Base-by-base conservation (phyloP, 2,888 invertebrate species). In the Pandemis cinnamomeana region DNA sequence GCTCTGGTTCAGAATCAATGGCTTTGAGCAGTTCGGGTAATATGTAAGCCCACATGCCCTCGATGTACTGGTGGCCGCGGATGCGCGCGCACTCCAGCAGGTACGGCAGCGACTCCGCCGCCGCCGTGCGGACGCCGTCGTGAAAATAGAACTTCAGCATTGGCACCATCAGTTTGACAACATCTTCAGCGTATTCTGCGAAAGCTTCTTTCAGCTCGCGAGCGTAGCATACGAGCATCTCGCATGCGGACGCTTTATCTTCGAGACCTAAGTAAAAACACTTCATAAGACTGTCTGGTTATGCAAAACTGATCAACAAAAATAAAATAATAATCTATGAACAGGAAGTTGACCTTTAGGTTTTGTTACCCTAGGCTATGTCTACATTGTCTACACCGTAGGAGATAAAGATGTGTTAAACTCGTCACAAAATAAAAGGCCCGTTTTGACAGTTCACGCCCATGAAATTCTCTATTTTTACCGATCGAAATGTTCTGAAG, bases 141-240 rank as follows among this genome's bases (percentile, higher is more conserved):
- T 98, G 98, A 94, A 98, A 98, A 88, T 98, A 97, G 89, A 99
- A 99, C 91, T 98, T 98, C 75, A 99, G 94, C 95, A 98, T 96
- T 0, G 98, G 98, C 77, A 97, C 97, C 97, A 98, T 97, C 60
- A 98, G 94, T 83, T 96, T 96, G 0, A 97, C 97, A 2, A 97
- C 94, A 93, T 97, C 84, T 92, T 96, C 84, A 86, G 96, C 94
- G 78, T 94, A 94, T 75, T 93, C 93, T 0, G 93, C 91, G 77
- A 94, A 95, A 4, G 97, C 97, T 83, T 98, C 98, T 87, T 98
- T 98, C 73, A 99, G 94, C 89, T 99, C 99, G 44, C 98, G 95
- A 0, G 99, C 99, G 86, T 98, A 99, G 88, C 98, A 99, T 10
- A 99, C 98, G 72, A 99, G 93, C 99, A 99, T 99, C 89, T 98